Evolutionary conservation across 1,140 invertebrate species (phyloP), one percentile per base, ranked within the genome.

Genomic region (Globodera rostochiensis): DNA sequence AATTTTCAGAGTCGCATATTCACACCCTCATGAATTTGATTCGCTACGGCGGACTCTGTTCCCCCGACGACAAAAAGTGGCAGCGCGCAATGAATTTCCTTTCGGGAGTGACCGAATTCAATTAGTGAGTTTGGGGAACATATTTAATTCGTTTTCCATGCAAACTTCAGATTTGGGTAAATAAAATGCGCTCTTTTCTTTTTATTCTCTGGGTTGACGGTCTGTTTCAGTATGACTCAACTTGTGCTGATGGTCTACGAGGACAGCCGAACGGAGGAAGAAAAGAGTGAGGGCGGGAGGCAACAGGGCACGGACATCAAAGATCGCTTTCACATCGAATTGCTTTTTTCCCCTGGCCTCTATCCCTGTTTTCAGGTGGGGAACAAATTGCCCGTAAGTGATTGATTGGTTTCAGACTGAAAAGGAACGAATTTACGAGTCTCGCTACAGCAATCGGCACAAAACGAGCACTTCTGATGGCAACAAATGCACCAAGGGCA

Each of bases 21-120:
- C 98, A 99, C 91, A 98, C 97, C 7, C 91, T 99, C 77, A 92
- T 99, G 70, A 98, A 96, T 11, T 95, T 98, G 76, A 92, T 99
- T 49, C 93, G 96, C 83, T 98, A 95, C 90, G 97, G 97, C 57
- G 95, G 94, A 50, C 91, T 99, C 25, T 90, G 85, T 74, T 77
- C 80, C 46, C 79, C 93, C 9, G 94, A 93, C 88, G 97, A 99
- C 90, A 95, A 98, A 90, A 97, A 99, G 90, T 99, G 98, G 98
- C 93, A 94, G 8, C 93, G 96, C 81, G 97, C 98, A 0, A 97
- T 98, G 95, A 96, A 98, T 87, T 99, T 98, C 89, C 94, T 99
- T 2, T 95, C 94, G 73, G 95, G 95, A 92, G 96, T 98, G 1
- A 95, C 96, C 0, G 98, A 99, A 91, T 92, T 99, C 3, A 99